Base-by-base conservation (phyloP, 2,888 invertebrate species). In the Rutpela maculata region DNA sequence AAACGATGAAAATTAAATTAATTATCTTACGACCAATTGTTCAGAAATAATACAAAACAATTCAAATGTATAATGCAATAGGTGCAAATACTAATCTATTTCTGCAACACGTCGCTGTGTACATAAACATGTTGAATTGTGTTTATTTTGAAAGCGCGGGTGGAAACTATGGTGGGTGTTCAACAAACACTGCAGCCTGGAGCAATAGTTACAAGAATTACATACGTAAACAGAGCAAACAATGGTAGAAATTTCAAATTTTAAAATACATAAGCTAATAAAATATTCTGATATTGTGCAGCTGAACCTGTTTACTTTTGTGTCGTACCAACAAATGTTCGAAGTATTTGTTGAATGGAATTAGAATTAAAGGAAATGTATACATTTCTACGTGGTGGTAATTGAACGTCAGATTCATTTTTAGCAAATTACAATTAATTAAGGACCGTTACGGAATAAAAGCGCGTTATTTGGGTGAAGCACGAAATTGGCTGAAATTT, bases 81-180 rank as follows among this genome's bases (percentile, higher is more conserved):
- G 11, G 22, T 60, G 60, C 26, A 31, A 60, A 60, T 15, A 15
- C 15, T 31, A n/a, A 26, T 26, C 26, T 31, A 26, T 26, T 50
- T 15, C 15, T n/a, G 50, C 50, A 50, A n/a, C 50, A 50, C 50
- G 50, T n/a, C 50, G n/a, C 31, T n/a, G 31, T 62, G 22, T 62
- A 31, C 31, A 26, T n/a, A 62, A 62, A 62, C 31, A n/a, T 31
- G 62, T 31, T 62, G 62, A 31, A 22, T 62, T 62, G 62, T 62
- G 26, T 62, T 62, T 62, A 31, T 22, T 62, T 22, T n/a, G 26
- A 31, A 31, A 26, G 62, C 62, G 62, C 31, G 62, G 62, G 62
- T 62, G 31, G 31, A 62, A 31, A 50, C 50, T 31, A 62, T 22
- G 56, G 59, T 59, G 31, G 22, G 62, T 62, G 22, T 65, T 65